Percentiles rank a stretch among this genome's conserved stretches.
These are phyloP conservation scores for Odocoileus virginianus DNA, from an alignment of 2,113 vertebrate species.

Conservation along the genomic window DNA sequence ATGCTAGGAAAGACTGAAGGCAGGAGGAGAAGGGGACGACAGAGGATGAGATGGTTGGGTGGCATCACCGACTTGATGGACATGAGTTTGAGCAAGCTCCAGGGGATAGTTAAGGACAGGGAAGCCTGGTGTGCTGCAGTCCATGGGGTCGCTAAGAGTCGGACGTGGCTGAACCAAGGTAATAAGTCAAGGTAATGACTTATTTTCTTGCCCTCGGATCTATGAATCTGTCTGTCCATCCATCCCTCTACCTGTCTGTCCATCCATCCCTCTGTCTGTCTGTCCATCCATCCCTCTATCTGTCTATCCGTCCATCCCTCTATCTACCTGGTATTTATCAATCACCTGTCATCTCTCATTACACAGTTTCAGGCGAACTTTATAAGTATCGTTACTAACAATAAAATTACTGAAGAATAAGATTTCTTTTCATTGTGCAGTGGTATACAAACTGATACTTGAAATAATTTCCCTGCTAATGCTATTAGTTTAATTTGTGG, in stretches of 20 bases:
- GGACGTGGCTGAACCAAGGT: background rate
- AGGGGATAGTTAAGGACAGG: background rate
- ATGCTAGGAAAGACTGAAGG: background rate
- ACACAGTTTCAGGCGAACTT: background rate
- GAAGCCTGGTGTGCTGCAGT: background rate
- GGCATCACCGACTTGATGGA: background rate
- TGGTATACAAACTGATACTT: rapidly evolving
- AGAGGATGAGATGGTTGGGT: background rate
- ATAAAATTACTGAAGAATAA: background rate
- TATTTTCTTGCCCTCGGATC: rapidly evolving
- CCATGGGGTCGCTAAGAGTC: background rate
- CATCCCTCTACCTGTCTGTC: background rate
- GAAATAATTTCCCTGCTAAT: background rate
- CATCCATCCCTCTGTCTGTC: no score
- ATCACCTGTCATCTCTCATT: rapidly evolving
- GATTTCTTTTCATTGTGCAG: no score
- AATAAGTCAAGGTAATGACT: background rate
- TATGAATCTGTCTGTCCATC: background rate
- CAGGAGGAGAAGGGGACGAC: background rate
- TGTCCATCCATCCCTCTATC: background rate
- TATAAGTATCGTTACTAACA: rapidly evolving
- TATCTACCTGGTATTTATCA: background rate
- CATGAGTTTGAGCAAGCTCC: background rate
- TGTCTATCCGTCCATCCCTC: background rate
- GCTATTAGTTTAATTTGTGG: background rate